Conservation (phyloP, 1,140 invertebrate species). For the Platorchestia sp. region DNA sequence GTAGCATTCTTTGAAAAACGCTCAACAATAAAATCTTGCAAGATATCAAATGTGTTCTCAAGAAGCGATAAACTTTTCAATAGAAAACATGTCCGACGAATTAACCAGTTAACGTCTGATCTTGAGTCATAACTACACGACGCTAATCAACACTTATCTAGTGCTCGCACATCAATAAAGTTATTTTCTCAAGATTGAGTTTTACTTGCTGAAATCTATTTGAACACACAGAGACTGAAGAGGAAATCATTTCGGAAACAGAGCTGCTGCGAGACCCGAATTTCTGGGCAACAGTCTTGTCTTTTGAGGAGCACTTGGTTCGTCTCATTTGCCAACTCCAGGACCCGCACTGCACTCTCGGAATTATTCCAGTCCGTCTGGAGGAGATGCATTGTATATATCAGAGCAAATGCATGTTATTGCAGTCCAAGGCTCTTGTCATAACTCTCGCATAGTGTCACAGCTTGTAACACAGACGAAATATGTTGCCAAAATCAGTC, state of each 20-base stretch:
- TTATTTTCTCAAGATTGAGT: background rate
- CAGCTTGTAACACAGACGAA: too few relatives aligned
- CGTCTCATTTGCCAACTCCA: too few relatives aligned
- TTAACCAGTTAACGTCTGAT: background rate
- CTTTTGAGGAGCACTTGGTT: background rate
- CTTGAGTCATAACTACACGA: background rate
- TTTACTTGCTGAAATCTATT: background rate
- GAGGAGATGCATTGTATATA: too few relatives aligned
- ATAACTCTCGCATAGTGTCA: too few relatives aligned
- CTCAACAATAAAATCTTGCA: background rate
- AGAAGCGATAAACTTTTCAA: background rate
- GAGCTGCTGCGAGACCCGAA: background rate
- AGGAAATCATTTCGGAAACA: background rate
- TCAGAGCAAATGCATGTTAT: too few relatives aligned
- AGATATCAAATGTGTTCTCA: background rate
- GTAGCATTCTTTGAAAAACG: background rate
- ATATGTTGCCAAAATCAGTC: too few relatives aligned
- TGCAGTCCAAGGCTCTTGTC: too few relatives aligned
- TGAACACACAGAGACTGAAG: background rate
- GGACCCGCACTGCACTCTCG: too few relatives aligned
- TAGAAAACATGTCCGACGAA: background rate
- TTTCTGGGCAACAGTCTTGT: background rate
- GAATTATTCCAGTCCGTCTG: too few relatives aligned
- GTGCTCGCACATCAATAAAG: background rate
- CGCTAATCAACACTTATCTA: background rate